Percentiles rank a stretch among this genome's conserved stretches.
Evolutionary conservation across 1,140 invertebrate species (phyloP).

Genomic region (Samia ricini): DNA sequence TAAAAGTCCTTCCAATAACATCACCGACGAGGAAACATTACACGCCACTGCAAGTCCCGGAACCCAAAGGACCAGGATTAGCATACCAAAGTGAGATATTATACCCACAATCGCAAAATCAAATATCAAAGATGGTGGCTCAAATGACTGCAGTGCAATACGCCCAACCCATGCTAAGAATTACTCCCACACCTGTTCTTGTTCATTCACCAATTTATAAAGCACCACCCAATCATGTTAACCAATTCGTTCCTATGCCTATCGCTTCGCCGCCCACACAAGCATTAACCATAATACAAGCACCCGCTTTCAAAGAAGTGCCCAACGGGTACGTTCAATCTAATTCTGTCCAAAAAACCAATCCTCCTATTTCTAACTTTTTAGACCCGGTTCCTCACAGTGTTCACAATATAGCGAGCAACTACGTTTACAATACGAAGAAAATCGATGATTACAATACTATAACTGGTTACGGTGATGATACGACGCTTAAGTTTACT

Average conservation of each 20-base stretch:
- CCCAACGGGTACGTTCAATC: constrained; percentile 31
- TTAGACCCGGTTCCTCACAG: constrained; percentile 68
- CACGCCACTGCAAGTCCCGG: constrained; percentile 49
- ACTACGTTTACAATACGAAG: constrained; percentile 59
- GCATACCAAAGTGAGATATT: constrained; percentile 66
- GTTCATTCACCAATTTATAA: constrained; percentile 63
- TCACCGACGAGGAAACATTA: constrained; percentile 53
- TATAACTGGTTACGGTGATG: constrained; percentile 67
- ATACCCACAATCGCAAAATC: constrained; percentile 55
- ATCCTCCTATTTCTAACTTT: constrained; percentile 72
- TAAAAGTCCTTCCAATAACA: constrained; percentile 64
- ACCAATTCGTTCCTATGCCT: constrained; percentile 65
- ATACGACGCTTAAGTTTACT: constrained; percentile 57
- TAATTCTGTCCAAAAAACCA: constrained; percentile 46
- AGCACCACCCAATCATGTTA: constrained; percentile 71
- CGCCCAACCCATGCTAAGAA: constrained; percentile 40
- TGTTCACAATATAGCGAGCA: constrained; percentile 57
- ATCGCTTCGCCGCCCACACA: constrained; percentile 58
- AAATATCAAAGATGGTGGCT: constrained; percentile 65
- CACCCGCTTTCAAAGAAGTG: constrained; percentile 53
- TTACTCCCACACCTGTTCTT: constrained; percentile 59
- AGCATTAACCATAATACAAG: constrained; percentile 61
- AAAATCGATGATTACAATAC: constrained; percentile 73
- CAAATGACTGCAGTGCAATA: constrained; percentile 63
- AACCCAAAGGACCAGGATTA: constrained; percentile 49